Conservation (phyloP, 2,888 invertebrate genomes). For the Odontothrips loti region DNA sequence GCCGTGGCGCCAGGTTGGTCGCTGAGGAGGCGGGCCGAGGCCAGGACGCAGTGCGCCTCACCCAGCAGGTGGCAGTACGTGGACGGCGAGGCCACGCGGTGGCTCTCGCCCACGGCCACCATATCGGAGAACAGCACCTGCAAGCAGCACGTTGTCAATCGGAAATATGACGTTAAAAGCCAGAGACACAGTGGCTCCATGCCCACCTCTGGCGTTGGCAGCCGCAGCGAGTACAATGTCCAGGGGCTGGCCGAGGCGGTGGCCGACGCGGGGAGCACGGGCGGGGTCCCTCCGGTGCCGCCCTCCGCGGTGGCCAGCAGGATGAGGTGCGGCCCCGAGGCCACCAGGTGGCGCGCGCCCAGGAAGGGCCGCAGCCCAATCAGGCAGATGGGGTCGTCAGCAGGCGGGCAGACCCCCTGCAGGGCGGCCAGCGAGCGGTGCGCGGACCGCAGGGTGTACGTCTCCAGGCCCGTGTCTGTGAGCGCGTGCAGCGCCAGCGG, state of each 20-base stretch:
- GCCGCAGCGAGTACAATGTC: slow-evolving; percentile 68
- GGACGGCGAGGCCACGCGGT: slow-evolving; percentile 59
- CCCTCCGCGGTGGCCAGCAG: slow-evolving; percentile 50
- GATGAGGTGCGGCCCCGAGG: slow-evolving; percentile 52
- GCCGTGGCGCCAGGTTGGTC: slow-evolving; percentile 38
- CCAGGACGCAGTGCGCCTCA: slow-evolving; percentile 66
- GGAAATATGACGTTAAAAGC: background rate
- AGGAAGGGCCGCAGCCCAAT: slow-evolving; percentile 65
- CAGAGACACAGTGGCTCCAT: background rate
- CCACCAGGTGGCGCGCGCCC: slow-evolving; percentile 55
- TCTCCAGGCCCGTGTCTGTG: slow-evolving; percentile 70
- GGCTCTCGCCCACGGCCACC: slow-evolving; percentile 61
- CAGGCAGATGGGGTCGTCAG: slow-evolving; percentile 59
- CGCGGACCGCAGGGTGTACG: slow-evolving; percentile 56
- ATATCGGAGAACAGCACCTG: slow-evolving; percentile 63
- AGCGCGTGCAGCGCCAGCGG: slow-evolving; percentile 66
- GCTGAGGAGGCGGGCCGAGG: slow-evolving; percentile 48
- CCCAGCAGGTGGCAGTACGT: slow-evolving; percentile 68
- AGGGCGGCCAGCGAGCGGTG: slow-evolving; percentile 29
- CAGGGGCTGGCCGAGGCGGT: slow-evolving; percentile 48
- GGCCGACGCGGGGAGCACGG: background rate
- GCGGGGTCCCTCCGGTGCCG: background rate
- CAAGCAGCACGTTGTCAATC: background rate
- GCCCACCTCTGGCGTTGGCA: slow-evolving; percentile 54
- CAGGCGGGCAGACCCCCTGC: slow-evolving; percentile 52